phyloP scores from a whole-genome alignment of 2,888 invertebrate species.

The Bedellia somnulentella region DNA sequence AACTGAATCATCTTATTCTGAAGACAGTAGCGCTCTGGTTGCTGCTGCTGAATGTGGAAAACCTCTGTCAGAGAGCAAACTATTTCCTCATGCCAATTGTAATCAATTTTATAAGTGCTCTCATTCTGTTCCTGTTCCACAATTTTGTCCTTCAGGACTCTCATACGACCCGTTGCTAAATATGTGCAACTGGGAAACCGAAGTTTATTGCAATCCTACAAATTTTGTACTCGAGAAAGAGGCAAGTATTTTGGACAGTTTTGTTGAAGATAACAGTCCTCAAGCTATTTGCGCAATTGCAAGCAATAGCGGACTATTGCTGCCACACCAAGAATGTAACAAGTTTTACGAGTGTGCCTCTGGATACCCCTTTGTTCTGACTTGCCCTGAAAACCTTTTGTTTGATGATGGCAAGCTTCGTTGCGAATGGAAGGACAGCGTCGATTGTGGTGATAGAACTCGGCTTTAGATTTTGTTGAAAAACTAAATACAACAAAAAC shows the following conservation, averaged over 20 bases:
- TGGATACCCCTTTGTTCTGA: constrained; percentile 15
- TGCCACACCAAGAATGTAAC: constrained; percentile 22
- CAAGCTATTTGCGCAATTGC: no score
- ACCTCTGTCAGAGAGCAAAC: neutral
- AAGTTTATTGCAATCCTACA: no score
- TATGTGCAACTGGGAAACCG: no score
- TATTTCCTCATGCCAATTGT: constrained; percentile 15
- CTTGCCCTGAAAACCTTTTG: constrained; percentile 16
- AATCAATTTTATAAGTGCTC: constrained; percentile 21
- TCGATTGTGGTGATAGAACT: constrained; percentile 20
- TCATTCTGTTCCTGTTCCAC: constrained; percentile 12
- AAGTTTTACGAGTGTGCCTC: constrained; percentile 21
- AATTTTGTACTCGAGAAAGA: no score
- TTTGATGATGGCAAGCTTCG: constrained; percentile 16
- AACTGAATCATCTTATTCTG: constrained; percentile 11
- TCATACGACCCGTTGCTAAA: no score
- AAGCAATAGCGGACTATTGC: constrained; percentile 17
- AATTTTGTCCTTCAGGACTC: constrained; percentile 20
- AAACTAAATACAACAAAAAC: no score
- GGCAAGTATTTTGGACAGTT: no score
- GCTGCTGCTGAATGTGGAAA: constrained; percentile 2
- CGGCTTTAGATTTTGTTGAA: no score
- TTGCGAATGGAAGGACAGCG: constrained; percentile 22
- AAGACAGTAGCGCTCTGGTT: no score
- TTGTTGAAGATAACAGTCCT: no score